A percentile compares a stretch with the other conserved stretches of the same genome.
phyloP scores from a whole-genome alignment of 2,888 invertebrate species.

The Eumacrocentrus americanus region DNA sequence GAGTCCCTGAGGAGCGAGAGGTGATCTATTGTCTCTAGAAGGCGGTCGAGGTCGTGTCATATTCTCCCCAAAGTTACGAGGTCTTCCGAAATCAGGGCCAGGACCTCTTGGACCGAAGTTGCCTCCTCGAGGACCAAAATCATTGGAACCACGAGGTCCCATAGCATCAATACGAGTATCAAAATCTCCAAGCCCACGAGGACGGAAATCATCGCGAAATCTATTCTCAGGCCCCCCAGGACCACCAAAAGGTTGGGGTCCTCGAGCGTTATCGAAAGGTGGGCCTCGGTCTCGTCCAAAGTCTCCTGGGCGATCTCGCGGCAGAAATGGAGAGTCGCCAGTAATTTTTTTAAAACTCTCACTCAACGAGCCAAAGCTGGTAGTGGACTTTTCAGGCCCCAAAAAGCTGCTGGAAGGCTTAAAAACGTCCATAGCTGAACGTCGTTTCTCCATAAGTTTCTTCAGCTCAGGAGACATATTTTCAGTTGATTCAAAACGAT shows the following conservation, averaged over 20 bases:
- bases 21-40: neutral
- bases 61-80: neutral
- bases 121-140: conserved; percentile 38
- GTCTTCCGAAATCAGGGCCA: conserved; percentile 22
- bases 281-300: conserved; percentile 17
- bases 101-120: conserved; percentile 37
- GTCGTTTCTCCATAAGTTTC: conserved; percentile 57
- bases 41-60: neutral
- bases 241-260: conserved; percentile 30
- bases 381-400: conserved; percentile 42
- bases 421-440: conserved; percentile 52
- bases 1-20: neutral
- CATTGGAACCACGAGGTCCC: conserved; percentile 32
- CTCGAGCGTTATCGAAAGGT: neutral
- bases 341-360: conserved; percentile 56
- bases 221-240: conserved; percentile 17
- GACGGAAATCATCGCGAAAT: conserved; percentile 28
- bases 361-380: conserved; percentile 48
- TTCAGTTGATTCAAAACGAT: conserved; percentile 41
- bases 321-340: conserved; percentile 48
- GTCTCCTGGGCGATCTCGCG: conserved; percentile 30
- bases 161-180: conserved; percentile 12
- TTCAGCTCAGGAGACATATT: conserved; percentile 54
- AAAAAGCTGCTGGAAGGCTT: conserved; percentile 51
- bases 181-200: conserved; percentile 30